Evolutionary conservation across 2,113 vertebrate species (phyloP).

Genomic region (Ptychochromis oligacanthus): DNA sequence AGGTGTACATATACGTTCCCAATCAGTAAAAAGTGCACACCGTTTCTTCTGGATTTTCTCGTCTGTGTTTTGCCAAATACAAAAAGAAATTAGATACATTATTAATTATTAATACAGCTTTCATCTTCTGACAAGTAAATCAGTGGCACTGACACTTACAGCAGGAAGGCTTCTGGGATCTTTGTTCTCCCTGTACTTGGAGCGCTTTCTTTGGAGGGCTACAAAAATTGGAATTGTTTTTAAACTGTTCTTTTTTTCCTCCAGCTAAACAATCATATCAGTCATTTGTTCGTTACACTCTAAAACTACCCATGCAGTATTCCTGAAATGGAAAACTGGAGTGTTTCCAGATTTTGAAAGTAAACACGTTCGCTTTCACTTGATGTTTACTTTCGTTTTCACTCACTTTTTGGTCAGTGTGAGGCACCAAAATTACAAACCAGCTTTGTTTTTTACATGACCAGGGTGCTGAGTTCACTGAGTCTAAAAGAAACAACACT

Average conservation of each 20-base stretch:
- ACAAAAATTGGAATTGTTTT: no score
- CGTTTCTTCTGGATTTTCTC: no score
- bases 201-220: not conserved
- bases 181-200: no score
- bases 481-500: not conserved
- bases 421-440: accelerated
- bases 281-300: not conserved
- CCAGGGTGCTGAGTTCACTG: not conserved
- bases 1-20: not conserved
- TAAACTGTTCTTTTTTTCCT: not conserved
- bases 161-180: no score
- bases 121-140: not conserved
- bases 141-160: not conserved
- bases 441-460: not conserved
- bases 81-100: no score
- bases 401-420: accelerated
- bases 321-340: not conserved
- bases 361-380: not conserved
- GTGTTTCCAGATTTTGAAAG: not conserved
- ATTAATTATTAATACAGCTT: no score
- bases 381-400: not conserved
- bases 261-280: not conserved
- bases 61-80: no score
- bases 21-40: not conserved
- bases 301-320: not conserved